These are phyloP conservation scores for Galerucella calmariensis DNA, from an alignment of 2,888 invertebrate genomes.

Conservation along the genomic window DNA sequence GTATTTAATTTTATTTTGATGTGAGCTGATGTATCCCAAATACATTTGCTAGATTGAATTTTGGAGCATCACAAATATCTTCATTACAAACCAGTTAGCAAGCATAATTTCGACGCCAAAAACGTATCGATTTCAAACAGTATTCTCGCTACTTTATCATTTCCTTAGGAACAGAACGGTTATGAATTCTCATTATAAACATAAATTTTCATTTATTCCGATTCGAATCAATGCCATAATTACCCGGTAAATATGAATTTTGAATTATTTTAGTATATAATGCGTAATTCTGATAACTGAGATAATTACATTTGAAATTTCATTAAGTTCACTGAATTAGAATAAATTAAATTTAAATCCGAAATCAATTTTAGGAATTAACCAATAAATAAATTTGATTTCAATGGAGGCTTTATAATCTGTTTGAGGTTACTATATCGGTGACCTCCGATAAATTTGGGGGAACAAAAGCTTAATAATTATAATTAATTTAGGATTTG, in stretches of 20 bases:
- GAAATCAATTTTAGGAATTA: constrained; percentile 25
- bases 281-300: constrained; percentile 5
- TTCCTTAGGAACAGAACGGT: not conserved
- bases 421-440: constrained; percentile 17
- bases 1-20: too few species aligned
- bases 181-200: not conserved
- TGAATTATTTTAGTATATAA: not conserved
- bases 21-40: too few species aligned
- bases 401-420: constrained; percentile 17
- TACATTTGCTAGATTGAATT: too few species aligned
- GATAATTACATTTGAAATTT: constrained; percentile 6
- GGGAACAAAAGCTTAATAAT: constrained; percentile 2
- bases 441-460: constrained; percentile 9
- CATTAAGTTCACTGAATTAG: constrained; percentile 9
- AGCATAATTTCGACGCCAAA: too few species aligned
- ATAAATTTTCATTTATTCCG: not conserved
- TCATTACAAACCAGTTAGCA: too few species aligned
- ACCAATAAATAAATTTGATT: constrained; percentile 28
- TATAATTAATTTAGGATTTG: constrained; percentile 5
- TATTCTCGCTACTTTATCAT: too few species aligned
- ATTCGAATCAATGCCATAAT: not conserved
- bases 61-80: too few species aligned
- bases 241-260: not conserved
- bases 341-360: constrained; percentile 12
- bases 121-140: too few species aligned